Conservation (phyloP, 2,888 invertebrate genomes). For the Archaeoteleia sp. region DNA sequence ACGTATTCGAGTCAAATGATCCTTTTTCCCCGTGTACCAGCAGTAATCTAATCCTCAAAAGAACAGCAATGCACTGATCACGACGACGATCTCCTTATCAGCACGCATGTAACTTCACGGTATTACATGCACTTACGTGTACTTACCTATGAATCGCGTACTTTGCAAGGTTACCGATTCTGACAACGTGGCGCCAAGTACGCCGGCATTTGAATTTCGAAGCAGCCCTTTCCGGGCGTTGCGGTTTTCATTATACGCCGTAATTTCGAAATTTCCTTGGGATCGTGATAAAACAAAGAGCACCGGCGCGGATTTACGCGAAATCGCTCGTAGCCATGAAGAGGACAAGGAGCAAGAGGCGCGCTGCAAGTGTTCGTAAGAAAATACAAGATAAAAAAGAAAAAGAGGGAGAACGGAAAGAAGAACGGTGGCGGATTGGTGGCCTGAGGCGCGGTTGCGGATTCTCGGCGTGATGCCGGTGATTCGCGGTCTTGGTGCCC, state of each 20-base stretch:
- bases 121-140: constrained; percentile 5
- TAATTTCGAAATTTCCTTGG: constrained; percentile 68
- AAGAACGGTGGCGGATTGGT: constrained; percentile 72
- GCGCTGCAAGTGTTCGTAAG: constrained; percentile 13
- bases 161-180: constrained; percentile 4
- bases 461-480: constrained; percentile 74
- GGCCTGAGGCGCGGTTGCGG: constrained; percentile 74
- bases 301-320: constrained; percentile 55
- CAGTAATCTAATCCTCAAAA: too few relatives aligned
- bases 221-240: constrained; percentile 54
- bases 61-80: too few relatives aligned
- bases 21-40: too few relatives aligned
- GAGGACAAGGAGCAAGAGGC: constrained; percentile 31
- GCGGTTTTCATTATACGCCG: constrained; percentile 65
- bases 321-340: constrained; percentile 42
- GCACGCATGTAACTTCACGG: background rate
- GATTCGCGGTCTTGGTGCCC: constrained; percentile 74
- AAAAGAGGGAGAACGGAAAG: constrained; percentile 40
- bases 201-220: constrained; percentile 56
- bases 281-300: constrained; percentile 59
- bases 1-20: too few relatives aligned
- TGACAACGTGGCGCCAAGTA: constrained; percentile 56
- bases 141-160: constrained; percentile 1
- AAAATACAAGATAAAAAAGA: constrained; percentile 18
- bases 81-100: too few relatives aligned